Base-by-base conservation (phyloP, 2,113 vertebrate genomes). In the Neopipo cinnamomea region DNA sequence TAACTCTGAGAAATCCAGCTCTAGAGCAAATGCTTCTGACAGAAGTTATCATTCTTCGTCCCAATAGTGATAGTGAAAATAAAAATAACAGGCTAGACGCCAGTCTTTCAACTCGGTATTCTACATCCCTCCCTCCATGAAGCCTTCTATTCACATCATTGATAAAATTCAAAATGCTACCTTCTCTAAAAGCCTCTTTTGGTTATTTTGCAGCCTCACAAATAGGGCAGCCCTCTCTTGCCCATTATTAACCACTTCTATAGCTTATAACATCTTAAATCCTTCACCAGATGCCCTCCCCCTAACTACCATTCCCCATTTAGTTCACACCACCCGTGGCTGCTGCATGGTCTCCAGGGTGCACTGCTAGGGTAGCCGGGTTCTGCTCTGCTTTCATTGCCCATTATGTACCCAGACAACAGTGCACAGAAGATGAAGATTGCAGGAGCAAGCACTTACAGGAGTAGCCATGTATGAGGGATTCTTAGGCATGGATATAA, bases 311-410 rank as follows among this genome's bases (percentile, higher is more conserved):
- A 27, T 15, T 80, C 25, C 28, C 46, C 25, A 12, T 24, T 39
- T 16, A 86, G 31, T 41, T 73, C 31, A 8, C 70, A 21, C 2
- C 25, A 50, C 37, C 59, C 59, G 7, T 3, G 62, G 22, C 1
- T 53, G 52, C 47, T 31, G 39, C 53, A 12, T 2, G 3, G 31
- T 41, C 80, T 72, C 62, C 58, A 46, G 39, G 42, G 28, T 10
- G n/a, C 71, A 6, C 2, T 31, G 27, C 2, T 12, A 27, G 21
- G 46, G 19, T 35, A n/a, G 2, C 1, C 0, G 31, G 39, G 14
- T 31, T 63, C 47, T 63, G 52, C 52, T 42, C 52, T 35, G n/a
- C 55, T 63, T 65, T 78, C 19, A 11, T 25, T 46, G 41, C 31
- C 52, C 59, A 12, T n/a, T 50, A 18, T 2, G 11, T 9, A 65